These are phyloP conservation scores for Sipha flava DNA, from an alignment of 1,140 invertebrate species.

Conservation along the genomic window DNA sequence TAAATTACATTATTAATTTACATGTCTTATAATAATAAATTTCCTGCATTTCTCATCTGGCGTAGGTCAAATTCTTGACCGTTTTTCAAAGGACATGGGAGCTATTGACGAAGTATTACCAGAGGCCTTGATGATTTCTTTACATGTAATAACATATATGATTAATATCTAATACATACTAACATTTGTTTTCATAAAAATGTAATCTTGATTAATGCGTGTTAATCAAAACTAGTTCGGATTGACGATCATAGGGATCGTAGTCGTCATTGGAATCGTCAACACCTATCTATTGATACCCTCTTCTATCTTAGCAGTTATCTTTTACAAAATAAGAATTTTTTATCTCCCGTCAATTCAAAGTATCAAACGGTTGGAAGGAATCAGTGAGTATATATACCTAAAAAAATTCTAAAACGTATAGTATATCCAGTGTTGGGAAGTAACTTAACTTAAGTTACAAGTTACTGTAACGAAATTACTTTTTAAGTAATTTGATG, in stretches of 20 bases:
- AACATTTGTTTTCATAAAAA: too few relatives aligned
- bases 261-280: constrained; percentile 39
- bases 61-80: constrained; percentile 63
- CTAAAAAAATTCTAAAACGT: neutral
- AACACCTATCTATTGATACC: constrained; percentile 49
- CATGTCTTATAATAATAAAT: too few relatives aligned
- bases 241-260: neutral
- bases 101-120: constrained; percentile 83
- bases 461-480: too few relatives aligned
- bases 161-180: too few relatives aligned
- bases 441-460: too few relatives aligned
- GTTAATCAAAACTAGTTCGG: neutral
- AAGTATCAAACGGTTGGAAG: constrained; percentile 57
- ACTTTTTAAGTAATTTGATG: too few relatives aligned
- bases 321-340: constrained; percentile 50
- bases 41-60: too few relatives aligned
- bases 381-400: constrained; percentile 49
- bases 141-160: constrained; percentile 55
- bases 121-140: constrained; percentile 63
- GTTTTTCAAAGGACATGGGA: constrained; percentile 71
- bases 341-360: constrained; percentile 56
- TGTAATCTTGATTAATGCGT: neutral
- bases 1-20: too few relatives aligned
- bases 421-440: neutral
- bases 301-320: constrained; percentile 46